phyloP scores from a whole-genome alignment of 53 echinoderm and acorn worm genomes.

The Patiria pectinifera region DNA sequence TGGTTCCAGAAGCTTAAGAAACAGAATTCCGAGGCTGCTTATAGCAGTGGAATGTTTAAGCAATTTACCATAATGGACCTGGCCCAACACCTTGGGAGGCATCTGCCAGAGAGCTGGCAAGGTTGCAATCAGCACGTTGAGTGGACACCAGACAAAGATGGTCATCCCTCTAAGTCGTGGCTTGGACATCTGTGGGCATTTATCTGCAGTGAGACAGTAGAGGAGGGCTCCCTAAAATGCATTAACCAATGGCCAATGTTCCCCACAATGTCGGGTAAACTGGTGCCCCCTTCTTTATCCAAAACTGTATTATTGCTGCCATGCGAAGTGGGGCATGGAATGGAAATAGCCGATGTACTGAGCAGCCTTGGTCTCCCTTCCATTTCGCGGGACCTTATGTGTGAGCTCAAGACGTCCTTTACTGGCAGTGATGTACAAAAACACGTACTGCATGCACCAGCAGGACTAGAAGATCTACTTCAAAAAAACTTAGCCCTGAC shows the following conservation, averaged over 20 bases:
- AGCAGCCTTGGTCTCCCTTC: conserved; percentile 47
- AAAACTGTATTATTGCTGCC: conserved; percentile 28
- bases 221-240: neutral
- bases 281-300: conserved; percentile 31
- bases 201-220: conserved; percentile 28
- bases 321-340: neutral
- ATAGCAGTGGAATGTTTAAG: conserved; percentile 55
- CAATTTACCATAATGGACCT: conserved; percentile 52
- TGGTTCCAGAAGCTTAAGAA: conserved; percentile 6
- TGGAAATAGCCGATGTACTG: neutral
- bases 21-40: neutral
- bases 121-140: conserved; percentile 34
- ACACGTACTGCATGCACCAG: neutral
- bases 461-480: neutral
- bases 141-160: conserved; percentile 51
- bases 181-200: conserved; percentile 39
- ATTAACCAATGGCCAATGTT: conserved; percentile 56
- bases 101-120: conserved; percentile 56
- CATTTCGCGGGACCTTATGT: conserved; percentile 5
- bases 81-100: conserved; percentile 5
- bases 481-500: conserved; percentile 15
- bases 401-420: neutral
- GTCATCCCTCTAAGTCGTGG: conserved; percentile 46
- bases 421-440: neutral
- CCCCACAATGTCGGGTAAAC: conserved; percentile 30